Evolutionary conservation across 1,140 invertebrate genomes (phyloP), one percentile per base, ranked within the genome.

Genomic region (Pogonus chalceus): DNA sequence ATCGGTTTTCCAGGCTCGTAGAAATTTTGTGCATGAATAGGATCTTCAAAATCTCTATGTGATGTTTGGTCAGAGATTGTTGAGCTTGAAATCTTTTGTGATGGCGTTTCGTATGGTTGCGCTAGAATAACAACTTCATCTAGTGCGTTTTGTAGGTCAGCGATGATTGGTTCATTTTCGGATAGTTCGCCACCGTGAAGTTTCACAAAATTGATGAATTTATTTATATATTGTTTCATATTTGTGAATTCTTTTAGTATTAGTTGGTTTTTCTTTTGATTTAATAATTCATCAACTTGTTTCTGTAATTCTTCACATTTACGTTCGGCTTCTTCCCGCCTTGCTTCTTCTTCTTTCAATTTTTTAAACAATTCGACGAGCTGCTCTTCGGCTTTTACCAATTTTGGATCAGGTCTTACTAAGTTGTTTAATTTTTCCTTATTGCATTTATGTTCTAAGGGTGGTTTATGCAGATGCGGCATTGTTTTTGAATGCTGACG

Each of bases 331-430:
- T 49, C 1, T 37, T 47, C 12, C 2, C 23, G 1, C 51, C 23
- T 20, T 49, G 14, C 12, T 0, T 67, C 58, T 22, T 67, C 62
- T 2, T 63, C 56, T 35, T 62, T 64, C 0, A 70, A 58, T 49
- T 63, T 62, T 49, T 65, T 58, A 49, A 64, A 69, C 0, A 69
- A 56, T 20, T 63, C 58, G 43, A 69, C 66, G 0, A 62, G 63
- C 55, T 69, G 68, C 43, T 68, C 66, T 69, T 66, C 18, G 61
- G 54, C 49, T 49, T 49, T 49, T 9, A 14, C 1, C 1, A 49
- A 14, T 22, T 21, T 49, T 49, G 20, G 47, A 64, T 63, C 12
- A 55, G 14, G 2, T 65, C 56, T 21, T 67, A 52, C 20, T 64
- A 60, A 1, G 59, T 53, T 1, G 62, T 23, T 2, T 61, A 62